Conservation (phyloP, 2,113 vertebrate genomes). For the Lepisosteus oculatus region DNA sequence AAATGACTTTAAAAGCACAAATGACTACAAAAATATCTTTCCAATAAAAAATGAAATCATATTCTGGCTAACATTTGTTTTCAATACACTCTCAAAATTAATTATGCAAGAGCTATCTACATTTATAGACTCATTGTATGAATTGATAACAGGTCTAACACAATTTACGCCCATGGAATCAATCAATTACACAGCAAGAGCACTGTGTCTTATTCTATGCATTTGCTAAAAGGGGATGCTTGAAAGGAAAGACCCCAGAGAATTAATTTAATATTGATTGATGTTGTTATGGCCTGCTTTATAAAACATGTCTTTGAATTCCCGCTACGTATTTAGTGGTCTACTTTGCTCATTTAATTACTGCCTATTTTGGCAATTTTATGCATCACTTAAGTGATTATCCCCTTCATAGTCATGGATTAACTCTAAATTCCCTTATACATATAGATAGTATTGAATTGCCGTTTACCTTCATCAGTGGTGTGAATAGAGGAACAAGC, state of each 20-base stretch:
- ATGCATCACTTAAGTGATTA: slow-evolving; percentile 9
- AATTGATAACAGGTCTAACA: not conserved
- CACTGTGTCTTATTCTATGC: not conserved
- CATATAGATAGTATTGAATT: no score
- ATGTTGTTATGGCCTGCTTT: not conserved
- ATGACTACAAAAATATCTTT: no score
- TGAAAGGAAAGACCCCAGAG: not conserved
- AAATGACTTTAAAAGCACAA: no score
- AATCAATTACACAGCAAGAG: slow-evolving; percentile 5
- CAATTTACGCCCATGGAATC: not conserved
- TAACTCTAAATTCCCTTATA: not conserved
- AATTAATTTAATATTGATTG: slow-evolving; percentile 9
- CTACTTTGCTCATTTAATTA: slow-evolving; percentile 2
- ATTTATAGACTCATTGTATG: not conserved
- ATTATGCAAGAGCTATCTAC: not conserved
- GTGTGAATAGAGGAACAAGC: no score
- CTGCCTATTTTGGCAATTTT: slow-evolving; percentile 3
- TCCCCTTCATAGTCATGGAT: not conserved
- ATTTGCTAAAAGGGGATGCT: not conserved
- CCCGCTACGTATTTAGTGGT: not conserved
- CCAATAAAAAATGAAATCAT: no score
- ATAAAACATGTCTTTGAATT: not conserved
- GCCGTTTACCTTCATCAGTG: no score
- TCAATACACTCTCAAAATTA: not conserved
- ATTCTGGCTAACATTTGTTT: no score